Base-by-base conservation (phyloP, 2,888 invertebrate genomes). In the Scrobipalpa atriplicella region DNA sequence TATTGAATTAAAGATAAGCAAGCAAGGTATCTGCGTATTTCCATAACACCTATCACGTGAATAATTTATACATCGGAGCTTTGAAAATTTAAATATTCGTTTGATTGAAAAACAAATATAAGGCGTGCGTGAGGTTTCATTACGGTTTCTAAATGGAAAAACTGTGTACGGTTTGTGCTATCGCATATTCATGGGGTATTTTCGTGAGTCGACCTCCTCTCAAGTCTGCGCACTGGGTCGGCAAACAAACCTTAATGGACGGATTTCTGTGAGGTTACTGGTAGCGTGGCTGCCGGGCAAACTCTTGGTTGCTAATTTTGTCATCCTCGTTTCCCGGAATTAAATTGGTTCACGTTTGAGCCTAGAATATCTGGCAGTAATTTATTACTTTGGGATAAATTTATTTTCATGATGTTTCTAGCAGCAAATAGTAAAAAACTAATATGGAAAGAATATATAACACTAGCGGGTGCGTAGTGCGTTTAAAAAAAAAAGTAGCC, bases 111-210 rank as follows among this genome's bases (percentile, higher is more conserved):
- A 85, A 84, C 85, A 89, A 89, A 88, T 83, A 86, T 76, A 79
- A 78, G 70, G 78, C 88, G 86, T 87, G 86, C 88, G 86, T 87
- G 86, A 84, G 86, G 84, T 89, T 90, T 91, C 91, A 91, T 91
- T 92, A 89, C 78, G 83, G 81, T 83, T 80, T 82, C 86, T 86
- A 90, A 91, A 91, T 91, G 90, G 92, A 91, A 92, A 92, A 91
- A 91, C 87, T 89, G 88, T 92, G 91, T 91, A 90, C 87, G 87
- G 89, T 87, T 87, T 91, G 90, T 91, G 92, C 86, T 90, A 92
- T 92, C 90, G 91, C 91, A 92, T 92, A 92, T 92, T 92, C 92
- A 92, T 92, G 86, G 91, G 85, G 86, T 87, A 90, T 90, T 92
- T 90, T 90, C 88, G 90, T 89, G 87, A 90, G 87, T 84, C 89